Conservation (phyloP, 2,797 vertebrate genomes). For the Neosilurus mollespiculum region DNA sequence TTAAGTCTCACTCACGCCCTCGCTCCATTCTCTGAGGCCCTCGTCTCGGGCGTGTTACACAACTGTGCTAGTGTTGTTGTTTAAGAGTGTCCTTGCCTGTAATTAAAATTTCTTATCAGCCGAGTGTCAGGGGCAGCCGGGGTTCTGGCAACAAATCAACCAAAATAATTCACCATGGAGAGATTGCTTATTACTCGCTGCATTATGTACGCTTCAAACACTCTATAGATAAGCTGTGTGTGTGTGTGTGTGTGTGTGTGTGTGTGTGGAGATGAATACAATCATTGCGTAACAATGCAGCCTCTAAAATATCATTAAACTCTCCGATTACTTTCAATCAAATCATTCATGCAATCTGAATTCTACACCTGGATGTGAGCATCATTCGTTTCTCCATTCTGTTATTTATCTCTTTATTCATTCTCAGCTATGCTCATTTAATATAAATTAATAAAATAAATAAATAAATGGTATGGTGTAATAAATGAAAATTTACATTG, state of each 20-base stretch:
- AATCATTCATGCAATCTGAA: neutral
- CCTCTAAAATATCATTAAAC: neutral
- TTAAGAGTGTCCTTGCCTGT: conserved; percentile 31
- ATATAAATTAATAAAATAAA: no score
- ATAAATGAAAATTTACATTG: neutral
- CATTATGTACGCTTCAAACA: conserved; percentile 18
- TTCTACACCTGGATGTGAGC: neutral
- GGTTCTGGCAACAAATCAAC: conserved; percentile 45
- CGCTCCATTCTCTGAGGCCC: neutral
- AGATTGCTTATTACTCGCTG: conserved; percentile 34
- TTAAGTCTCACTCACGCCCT: neutral
- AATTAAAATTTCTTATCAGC: conserved; percentile 46
- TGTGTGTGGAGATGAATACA: neutral
- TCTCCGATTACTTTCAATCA: neutral
- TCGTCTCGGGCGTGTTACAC: conserved; percentile 35
- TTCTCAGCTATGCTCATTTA: no score
- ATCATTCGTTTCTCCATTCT: no score
- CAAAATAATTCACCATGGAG: conserved; percentile 37
- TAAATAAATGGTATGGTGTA: no score
- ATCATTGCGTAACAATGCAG: conserved; percentile 10
- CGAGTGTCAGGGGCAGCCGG: conserved; percentile 27
- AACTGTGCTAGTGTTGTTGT: neutral
- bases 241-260: neutral
- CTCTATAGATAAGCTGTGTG: conserved; percentile 3
- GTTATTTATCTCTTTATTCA: no score